These are phyloP conservation scores for Emydura subglobosa DNA, from an alignment of 2,113 vertebrate species.

Conservation along the genomic window DNA sequence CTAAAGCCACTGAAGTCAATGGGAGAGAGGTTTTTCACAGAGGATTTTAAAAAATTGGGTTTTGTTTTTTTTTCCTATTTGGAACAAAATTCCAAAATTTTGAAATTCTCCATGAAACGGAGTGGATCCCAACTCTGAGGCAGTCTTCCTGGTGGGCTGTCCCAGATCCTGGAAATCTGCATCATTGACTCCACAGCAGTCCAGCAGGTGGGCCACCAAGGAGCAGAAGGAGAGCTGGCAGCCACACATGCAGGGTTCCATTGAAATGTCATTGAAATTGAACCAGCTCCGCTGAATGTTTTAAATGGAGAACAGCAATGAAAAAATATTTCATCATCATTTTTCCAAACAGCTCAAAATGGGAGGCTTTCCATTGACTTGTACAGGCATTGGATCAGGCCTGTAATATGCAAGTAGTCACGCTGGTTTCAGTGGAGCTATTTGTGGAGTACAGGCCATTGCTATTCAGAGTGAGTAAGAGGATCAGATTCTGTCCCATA, in stretches of 20 bases:
- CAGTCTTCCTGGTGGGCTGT: background rate
- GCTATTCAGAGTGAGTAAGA: background rate
- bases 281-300: background rate
- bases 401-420: background rate
- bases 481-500: background rate
- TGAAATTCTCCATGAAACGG: background rate
- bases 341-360: background rate
- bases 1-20: background rate
- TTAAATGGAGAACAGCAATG: background rate
- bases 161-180: fast-evolving
- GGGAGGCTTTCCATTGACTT: background rate
- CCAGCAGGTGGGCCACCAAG: background rate
- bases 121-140: background rate
- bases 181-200: background rate
- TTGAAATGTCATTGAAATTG: background rate
- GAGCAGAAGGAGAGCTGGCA: background rate
- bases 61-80: background rate
- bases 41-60: background rate
- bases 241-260: background rate
- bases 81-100: background rate
- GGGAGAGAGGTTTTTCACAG: background rate
- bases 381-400: background rate
- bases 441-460: background rate
- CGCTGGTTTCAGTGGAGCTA: background rate
- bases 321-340: background rate